A percentile compares a stretch with the other conserved stretches of the same genome.
Conservation (phyloP, 1,140 invertebrate genomes). For the Brachionus koreanus region DNA sequence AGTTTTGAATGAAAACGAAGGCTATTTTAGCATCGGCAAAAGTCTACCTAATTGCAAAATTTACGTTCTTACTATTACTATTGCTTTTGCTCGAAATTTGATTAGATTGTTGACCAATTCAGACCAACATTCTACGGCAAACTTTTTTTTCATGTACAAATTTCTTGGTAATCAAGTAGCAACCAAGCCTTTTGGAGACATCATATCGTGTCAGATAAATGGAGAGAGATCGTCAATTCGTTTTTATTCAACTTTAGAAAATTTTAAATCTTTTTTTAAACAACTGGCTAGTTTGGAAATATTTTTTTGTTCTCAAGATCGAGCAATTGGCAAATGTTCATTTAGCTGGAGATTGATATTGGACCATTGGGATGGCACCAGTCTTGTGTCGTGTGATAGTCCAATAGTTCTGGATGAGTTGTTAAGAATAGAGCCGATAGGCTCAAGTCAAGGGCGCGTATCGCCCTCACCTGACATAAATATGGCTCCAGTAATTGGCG, state of each 20-base stretch:
- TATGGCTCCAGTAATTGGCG: neutral
- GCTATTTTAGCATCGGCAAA: constrained; percentile 59
- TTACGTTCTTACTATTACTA: constrained; percentile 58
- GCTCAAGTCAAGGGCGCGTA: neutral
- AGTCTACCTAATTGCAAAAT: constrained; percentile 52
- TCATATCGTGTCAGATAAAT: constrained; percentile 56
- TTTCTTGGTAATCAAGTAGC: constrained; percentile 60
- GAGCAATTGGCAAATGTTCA: neutral
- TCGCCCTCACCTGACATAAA: neutral
- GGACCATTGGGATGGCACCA: neutral
- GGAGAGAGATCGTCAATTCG: constrained; percentile 59
- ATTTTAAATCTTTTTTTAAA: constrained; percentile 55
- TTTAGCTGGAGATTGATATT: neutral
- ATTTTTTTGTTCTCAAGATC: constrained; percentile 31
- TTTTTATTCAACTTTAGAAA: constrained; percentile 54
- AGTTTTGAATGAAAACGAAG: constrained; percentile 55
- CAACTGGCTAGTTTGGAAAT: constrained; percentile 55
- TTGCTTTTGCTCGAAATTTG: constrained; percentile 58
- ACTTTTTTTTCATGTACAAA: constrained; percentile 58
- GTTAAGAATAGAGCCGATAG: neutral
- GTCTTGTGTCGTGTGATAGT: neutral
- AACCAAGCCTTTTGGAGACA: constrained; percentile 58
- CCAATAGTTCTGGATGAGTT: neutral
- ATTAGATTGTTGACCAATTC: constrained; percentile 51
- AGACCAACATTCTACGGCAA: constrained; percentile 13